phyloP scores from a whole-genome alignment of 2,888 invertebrate species.

The Entomobrya proxima region DNA sequence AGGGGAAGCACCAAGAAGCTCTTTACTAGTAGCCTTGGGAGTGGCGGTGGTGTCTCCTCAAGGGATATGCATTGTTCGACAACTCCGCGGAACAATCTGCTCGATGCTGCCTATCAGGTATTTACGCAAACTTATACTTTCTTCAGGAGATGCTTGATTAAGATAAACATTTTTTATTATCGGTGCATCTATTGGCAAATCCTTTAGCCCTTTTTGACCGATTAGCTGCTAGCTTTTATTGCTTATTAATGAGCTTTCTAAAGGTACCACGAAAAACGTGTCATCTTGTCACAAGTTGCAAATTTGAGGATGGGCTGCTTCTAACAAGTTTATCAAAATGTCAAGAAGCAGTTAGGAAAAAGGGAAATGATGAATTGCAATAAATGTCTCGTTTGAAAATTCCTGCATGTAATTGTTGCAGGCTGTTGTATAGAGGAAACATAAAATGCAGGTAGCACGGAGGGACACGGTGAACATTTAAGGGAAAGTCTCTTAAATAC shows the following conservation, averaged over 20 bases:
- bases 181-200: background rate
- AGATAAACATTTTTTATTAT: constrained; percentile 10
- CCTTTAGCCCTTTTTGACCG: background rate
- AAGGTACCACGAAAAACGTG: constrained; percentile 19
- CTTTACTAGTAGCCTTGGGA: constrained; percentile 2
- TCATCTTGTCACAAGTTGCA: constrained; percentile 43
- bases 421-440: too few species aligned
- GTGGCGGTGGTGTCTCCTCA: background rate
- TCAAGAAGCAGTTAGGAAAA: background rate
- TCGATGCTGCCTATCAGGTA: constrained; percentile 40
- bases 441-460: background rate
- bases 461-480: background rate
- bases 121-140: background rate
- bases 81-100: constrained; percentile 30
- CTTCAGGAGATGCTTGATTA: background rate
- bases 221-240: background rate
- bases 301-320: constrained; percentile 33
- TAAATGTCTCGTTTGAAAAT: background rate
- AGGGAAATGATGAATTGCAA: constrained; percentile 44
- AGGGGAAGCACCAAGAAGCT: constrained; percentile 41
- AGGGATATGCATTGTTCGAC: constrained; percentile 22
- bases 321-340: constrained; percentile 48
- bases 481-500: constrained; percentile 10
- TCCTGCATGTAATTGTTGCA: background rate
- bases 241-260: constrained; percentile 44